These are phyloP conservation scores for Malachius bipustulatus DNA, from an alignment of 2,888 invertebrate genomes.

Conservation along the genomic window DNA sequence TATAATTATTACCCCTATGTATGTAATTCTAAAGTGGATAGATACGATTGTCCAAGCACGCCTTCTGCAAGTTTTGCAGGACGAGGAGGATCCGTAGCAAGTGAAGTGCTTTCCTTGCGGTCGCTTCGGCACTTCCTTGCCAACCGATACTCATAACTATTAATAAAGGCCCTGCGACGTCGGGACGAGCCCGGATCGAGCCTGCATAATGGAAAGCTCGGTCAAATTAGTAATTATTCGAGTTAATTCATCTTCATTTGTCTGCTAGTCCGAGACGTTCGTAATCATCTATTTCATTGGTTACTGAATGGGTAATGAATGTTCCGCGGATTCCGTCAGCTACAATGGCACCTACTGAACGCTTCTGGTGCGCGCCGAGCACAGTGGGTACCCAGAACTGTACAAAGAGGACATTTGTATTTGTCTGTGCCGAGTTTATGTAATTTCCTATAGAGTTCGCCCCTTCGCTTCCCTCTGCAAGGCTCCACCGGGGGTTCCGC, in stretches of 20 bases:
- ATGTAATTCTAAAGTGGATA: too few species aligned
- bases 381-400: conserved; percentile 36
- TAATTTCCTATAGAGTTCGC: conserved; percentile 42
- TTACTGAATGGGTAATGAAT: conserved; percentile 40
- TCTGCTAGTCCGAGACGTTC: conserved; percentile 37
- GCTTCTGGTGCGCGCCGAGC: conserved; percentile 34
- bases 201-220: conserved; percentile 34
- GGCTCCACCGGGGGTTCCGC: conserved; percentile 32
- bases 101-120: too few species aligned
- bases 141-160: conserved; percentile 22
- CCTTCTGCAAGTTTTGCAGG: too few species aligned
- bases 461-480: conserved; percentile 29
- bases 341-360: conserved; percentile 34
- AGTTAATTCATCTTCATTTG: conserved; percentile 38
- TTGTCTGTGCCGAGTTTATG: conserved; percentile 42
- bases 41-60: too few species aligned
- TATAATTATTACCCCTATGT: too few species aligned
- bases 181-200: conserved; percentile 20
- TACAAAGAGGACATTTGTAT: conserved; percentile 42
- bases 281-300: conserved; percentile 42
- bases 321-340: conserved; percentile 35
- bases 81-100: too few species aligned
- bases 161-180: conserved; percentile 28
- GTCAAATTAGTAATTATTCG: conserved; percentile 41
- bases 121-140: too few species aligned